phyloP scores from a whole-genome alignment of 2,113 vertebrate species.

The Perccottus glenii region DNA sequence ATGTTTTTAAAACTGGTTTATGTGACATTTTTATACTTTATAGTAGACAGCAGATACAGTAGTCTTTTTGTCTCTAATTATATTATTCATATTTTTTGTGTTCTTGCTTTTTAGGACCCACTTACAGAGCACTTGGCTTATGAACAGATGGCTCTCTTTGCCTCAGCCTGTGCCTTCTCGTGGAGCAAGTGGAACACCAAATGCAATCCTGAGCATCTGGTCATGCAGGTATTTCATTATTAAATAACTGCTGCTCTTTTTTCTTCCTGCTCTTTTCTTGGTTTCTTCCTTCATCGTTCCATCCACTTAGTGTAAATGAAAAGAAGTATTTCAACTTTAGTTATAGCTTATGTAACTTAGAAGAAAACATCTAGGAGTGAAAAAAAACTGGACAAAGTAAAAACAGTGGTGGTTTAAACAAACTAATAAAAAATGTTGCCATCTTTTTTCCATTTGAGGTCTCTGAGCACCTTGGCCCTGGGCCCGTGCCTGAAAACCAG shows the following conservation, averaged over 20 bases:
- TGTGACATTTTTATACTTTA: background rate
- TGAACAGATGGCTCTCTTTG: slow-evolving; percentile 87
- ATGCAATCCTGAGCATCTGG: slow-evolving; percentile 75
- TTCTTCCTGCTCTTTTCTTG: background rate
- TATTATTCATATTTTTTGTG: no score
- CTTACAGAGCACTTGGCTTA: slow-evolving; percentile 81
- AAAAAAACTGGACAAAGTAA: background rate
- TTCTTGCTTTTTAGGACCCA: slow-evolving; percentile 72
- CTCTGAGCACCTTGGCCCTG: slow-evolving; percentile 72
- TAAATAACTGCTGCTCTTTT: background rate
- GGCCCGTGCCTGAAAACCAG: background rate
- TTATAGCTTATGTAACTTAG: no score
- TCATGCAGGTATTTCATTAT: slow-evolving; percentile 83
- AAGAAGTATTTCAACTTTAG: background rate
- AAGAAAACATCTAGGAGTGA: background rate
- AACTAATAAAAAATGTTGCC: no score
- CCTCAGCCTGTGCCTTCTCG: slow-evolving; percentile 84
- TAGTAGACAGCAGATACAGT: background rate
- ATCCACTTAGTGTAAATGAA: background rate
- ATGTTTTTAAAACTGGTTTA: no score
- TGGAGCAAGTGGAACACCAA: slow-evolving; percentile 90
- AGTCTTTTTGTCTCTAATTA: no score
- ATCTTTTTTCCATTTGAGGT: slow-evolving; percentile 66
- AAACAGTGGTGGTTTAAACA: no score
- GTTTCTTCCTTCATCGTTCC: background rate